phyloP scores from a whole-genome alignment of 2,888 invertebrate species.

The Atethmia centrago region DNA sequence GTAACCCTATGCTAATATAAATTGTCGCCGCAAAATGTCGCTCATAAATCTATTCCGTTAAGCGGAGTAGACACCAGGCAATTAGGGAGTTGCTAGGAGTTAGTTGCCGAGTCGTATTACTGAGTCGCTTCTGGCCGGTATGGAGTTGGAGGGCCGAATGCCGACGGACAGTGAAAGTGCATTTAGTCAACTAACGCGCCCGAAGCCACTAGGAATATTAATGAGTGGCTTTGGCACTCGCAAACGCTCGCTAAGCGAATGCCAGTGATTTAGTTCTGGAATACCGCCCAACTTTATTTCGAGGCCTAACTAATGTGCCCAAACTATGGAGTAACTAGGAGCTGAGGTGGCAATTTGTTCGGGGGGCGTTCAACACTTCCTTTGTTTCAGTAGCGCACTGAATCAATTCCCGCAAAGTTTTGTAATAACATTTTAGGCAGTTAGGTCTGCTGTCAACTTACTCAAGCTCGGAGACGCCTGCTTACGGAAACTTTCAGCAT shows the following conservation, averaged over 20 bases:
- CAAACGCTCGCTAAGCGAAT: constrained; percentile 64
- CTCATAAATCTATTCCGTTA: constrained; percentile 80
- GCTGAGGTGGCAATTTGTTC: constrained; percentile 48
- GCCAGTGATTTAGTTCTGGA: constrained; percentile 63
- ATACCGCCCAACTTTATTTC: constrained; percentile 64
- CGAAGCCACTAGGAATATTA: constrained; percentile 83
- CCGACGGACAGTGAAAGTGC: constrained; percentile 84
- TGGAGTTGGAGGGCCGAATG: constrained; percentile 69
- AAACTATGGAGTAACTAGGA: constrained; percentile 45
- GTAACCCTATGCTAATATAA: constrained; percentile 71
- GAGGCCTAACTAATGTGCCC: constrained; percentile 59
- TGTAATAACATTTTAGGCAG: constrained; percentile 59
- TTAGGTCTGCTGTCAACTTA: constrained; percentile 42
- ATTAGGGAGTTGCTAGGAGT: constrained; percentile 71
- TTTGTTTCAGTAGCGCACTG: constrained; percentile 51
- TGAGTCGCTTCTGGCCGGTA: constrained; percentile 71
- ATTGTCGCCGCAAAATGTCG: constrained; percentile 74
- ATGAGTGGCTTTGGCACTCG: constrained; percentile 73
- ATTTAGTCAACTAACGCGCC: constrained; percentile 80
- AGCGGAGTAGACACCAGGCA: constrained; percentile 75
- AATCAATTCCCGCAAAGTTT: constrained; percentile 58
- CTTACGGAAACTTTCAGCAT: constrained; percentile 42
- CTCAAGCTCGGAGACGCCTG: constrained; percentile 36
- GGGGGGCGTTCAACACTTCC: constrained; percentile 44
- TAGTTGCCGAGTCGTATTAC: constrained; percentile 73